A percentile compares a stretch with the other conserved stretches of the same genome.
Evolutionary conservation across 1,140 invertebrate species (phyloP).

Genomic region (Diabrotica undecimpunctata): DNA sequence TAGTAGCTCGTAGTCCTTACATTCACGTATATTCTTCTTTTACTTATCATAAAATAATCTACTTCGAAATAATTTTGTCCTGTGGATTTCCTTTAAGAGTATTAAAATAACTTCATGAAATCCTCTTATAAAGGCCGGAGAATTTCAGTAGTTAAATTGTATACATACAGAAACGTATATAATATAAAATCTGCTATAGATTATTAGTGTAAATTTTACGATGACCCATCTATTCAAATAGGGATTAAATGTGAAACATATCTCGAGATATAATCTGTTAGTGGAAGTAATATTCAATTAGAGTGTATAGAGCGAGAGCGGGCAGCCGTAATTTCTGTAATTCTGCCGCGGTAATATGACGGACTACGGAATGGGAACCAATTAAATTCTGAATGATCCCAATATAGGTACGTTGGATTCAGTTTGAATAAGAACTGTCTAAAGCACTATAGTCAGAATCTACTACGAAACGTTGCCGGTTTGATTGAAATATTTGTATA

Average conservation of each 20-base stretch:
- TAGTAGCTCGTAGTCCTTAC: too few species aligned
- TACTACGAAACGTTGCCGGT: background rate
- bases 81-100: background rate
- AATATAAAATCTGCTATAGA: background rate
- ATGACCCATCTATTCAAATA: conserved; percentile 7
- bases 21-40: too few species aligned
- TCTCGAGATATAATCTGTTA: conserved; percentile 7
- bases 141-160: background rate
- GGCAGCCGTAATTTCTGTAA: conserved; percentile 8
- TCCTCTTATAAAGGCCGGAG: background rate
- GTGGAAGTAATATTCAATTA: conserved; percentile 13
- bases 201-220: conserved; percentile 5
- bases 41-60: too few species aligned
- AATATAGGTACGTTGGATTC: background rate
- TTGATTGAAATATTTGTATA: background rate
- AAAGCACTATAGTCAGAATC: background rate
- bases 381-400: conserved; percentile 13
- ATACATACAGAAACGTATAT: background rate
- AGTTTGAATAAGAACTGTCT: background rate
- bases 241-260: conserved; percentile 5
- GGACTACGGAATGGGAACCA: conserved; percentile 11
- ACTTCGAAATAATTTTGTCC: background rate
- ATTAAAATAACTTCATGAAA: background rate
- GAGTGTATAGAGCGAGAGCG: conserved; percentile 2
- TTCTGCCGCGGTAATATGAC: conserved; percentile 10